Evolutionary conservation across 2,113 vertebrate genomes (phyloP).

Genomic region (Xenopus laevis): DNA sequence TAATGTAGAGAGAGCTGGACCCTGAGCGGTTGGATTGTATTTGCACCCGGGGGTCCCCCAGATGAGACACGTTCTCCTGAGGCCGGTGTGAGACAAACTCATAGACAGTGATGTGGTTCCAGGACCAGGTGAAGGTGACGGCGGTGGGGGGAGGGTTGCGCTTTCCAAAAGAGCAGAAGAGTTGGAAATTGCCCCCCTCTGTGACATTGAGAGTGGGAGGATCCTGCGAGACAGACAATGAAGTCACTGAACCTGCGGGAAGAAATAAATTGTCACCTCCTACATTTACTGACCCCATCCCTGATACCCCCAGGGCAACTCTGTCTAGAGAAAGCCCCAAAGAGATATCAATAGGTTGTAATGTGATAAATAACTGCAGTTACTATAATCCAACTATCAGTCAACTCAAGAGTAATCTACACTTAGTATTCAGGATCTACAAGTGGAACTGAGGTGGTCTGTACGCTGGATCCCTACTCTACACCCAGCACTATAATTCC

Average conservation of each 20-base stretch:
- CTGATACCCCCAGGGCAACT: too few species aligned
- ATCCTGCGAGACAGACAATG: background rate
- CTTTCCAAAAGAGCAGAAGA: background rate
- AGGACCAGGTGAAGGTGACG: constrained; percentile 4
- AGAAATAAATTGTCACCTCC: background rate
- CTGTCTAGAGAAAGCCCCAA: too few species aligned
- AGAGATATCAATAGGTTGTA: too few species aligned
- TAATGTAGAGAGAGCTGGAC: background rate
- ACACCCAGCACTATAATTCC: too few species aligned
- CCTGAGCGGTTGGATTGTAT: background rate
- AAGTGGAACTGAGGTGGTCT: too few species aligned
- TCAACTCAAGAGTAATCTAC: too few species aligned
- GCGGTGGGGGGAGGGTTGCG: background rate
- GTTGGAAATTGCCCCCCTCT: background rate
- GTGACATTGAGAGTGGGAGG: background rate
- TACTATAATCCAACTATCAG: too few species aligned
- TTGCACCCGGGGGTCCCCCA: background rate
- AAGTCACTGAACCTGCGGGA: background rate
- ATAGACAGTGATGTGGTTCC: constrained; percentile 3
- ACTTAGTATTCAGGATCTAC: too few species aligned
- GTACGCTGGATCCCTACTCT: too few species aligned
- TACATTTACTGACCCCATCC: too few species aligned
- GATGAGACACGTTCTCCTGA: background rate
- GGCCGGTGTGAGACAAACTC: background rate
- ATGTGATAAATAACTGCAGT: too few species aligned